Evolutionary conservation across 2,797 vertebrate species (phyloP).

Genomic region (Danio tinwini): DNA sequence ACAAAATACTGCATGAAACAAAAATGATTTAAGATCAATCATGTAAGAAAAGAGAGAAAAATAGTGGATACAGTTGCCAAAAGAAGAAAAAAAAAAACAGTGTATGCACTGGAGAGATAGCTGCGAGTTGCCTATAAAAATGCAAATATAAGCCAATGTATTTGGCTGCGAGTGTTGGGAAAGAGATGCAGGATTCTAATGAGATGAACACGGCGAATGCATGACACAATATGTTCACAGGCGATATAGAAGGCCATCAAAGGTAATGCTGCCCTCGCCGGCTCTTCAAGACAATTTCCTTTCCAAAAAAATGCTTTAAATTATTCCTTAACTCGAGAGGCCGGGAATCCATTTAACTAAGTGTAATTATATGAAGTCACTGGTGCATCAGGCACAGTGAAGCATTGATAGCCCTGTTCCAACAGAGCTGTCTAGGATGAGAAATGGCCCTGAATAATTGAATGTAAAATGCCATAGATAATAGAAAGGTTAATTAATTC

Average conservation of each 20-base stretch:
- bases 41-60: neutral
- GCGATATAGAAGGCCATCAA: conserved; percentile 12
- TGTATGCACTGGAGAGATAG: conserved; percentile 54
- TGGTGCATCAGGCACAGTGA: conserved; percentile 38
- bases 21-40: conserved; percentile 1
- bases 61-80: conserved; percentile 4
- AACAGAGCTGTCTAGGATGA: conserved; percentile 61
- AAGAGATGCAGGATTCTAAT: conserved; percentile 41
- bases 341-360: conserved; percentile 24
- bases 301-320: conserved; percentile 10
- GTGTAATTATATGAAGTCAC: conserved; percentile 51
- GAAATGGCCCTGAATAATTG: conserved; percentile 61
- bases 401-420: conserved; percentile 55
- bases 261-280: neutral
- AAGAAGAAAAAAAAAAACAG: conserved; percentile 15
- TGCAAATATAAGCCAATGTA: conserved; percentile 57
- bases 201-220: conserved; percentile 10
- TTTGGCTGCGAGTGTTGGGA: conserved; percentile 38
- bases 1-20: conserved; percentile 14
- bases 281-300: conserved; percentile 5
- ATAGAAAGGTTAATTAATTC: conserved; percentile 65
- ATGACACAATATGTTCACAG: neutral
- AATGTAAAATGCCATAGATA: conserved; percentile 63
- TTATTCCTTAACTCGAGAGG: conserved; percentile 38
- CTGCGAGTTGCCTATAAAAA: conserved; percentile 58